Percentiles rank a stretch among this genome's conserved stretches.
phyloP scores from a whole-genome alignment of 2,113 vertebrate genomes.

The Platanista minor region DNA sequence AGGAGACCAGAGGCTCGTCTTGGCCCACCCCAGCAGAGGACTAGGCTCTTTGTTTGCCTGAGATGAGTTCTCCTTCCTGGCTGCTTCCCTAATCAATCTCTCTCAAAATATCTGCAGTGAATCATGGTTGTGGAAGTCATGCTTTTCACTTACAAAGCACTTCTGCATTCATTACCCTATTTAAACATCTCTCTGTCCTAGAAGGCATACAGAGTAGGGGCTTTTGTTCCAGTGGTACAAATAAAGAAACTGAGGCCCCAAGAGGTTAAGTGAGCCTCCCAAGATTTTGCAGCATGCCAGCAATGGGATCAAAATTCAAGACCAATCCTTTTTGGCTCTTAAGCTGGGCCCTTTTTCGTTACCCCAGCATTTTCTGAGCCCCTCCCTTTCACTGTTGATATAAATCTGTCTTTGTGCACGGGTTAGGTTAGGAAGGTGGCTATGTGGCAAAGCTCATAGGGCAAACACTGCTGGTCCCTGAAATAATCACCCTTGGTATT shows the following conservation, averaged over 20 bases:
- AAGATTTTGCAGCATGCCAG: not conserved
- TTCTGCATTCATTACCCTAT: slow-evolving; percentile 55
- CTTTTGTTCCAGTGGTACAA: not conserved
- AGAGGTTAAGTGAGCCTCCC: not conserved
- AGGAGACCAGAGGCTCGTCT: slow-evolving; percentile 61
- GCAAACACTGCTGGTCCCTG: not conserved
- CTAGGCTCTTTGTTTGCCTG: not conserved
- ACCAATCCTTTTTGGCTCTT: not conserved
- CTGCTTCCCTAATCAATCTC: slow-evolving; percentile 65
- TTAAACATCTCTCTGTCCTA: slow-evolving; percentile 41
- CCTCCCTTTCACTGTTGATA: not conserved
- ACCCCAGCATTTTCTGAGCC: not conserved
- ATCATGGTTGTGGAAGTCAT: slow-evolving; percentile 46
- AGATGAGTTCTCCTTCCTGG: slow-evolving; percentile 38
- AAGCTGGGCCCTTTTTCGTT: not conserved
- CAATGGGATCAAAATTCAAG: not conserved
- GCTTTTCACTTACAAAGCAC: slow-evolving; percentile 69
- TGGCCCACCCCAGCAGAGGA: not conserved
- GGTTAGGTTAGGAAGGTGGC: not conserved
- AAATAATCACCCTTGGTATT: not conserved
- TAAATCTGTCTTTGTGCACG: not conserved
- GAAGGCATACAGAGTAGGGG: not conserved
- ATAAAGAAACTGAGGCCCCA: not conserved
- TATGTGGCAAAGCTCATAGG: not conserved
- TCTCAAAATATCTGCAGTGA: slow-evolving; percentile 69